Percentiles rank a stretch among this genome's conserved stretches.
These are phyloP conservation scores for Tuta absoluta DNA, from an alignment of 2,888 invertebrate genomes.

Conservation along the genomic window DNA sequence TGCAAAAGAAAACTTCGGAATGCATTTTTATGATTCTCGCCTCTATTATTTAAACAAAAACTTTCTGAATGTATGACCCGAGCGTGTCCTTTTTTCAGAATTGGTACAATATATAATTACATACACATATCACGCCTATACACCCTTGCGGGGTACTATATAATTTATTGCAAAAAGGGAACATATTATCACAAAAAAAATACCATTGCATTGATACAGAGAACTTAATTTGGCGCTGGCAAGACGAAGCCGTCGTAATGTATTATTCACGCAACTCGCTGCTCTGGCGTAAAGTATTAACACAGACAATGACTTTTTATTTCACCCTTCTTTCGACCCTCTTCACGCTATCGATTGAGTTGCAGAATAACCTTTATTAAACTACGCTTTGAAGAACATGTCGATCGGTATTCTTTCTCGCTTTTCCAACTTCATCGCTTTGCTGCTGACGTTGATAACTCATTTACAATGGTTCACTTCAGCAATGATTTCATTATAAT, in stretches of 20 bases:
- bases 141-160: no score
- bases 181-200: no score
- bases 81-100: no score
- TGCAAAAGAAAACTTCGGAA: no score
- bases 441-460: neutral
- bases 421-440: neutral
- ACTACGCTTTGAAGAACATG: neutral
- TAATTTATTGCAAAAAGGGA: no score
- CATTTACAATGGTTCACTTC: neutral
- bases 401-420: neutral
- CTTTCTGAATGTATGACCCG: no score
- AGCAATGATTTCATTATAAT: neutral
- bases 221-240: neutral
- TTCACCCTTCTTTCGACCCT: conserved; percentile 17
- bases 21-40: no score
- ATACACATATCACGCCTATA: no score
- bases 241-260: neutral
- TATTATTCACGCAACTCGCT: conserved; percentile 4
- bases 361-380: conserved; percentile 11
- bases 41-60: no score
- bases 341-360: conserved; percentile 10
- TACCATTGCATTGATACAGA: neutral
- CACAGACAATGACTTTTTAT: conserved; percentile 19
- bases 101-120: no score
- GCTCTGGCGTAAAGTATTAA: conserved; percentile 7